phyloP scores from a whole-genome alignment of 2,888 invertebrate species.

The Pelosia muscerda region DNA sequence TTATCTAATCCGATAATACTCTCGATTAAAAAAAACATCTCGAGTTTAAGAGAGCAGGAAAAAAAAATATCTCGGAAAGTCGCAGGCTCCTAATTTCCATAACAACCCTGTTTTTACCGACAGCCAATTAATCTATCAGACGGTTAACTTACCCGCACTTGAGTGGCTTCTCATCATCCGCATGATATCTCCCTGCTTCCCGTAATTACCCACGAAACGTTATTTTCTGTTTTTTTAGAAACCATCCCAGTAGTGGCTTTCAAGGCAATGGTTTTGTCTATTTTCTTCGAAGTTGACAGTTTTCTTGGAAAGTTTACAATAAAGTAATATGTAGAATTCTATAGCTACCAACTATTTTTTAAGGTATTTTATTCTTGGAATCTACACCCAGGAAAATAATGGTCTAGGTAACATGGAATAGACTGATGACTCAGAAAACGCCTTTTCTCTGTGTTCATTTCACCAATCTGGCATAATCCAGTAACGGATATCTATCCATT shows the following conservation, averaged over 20 bases:
- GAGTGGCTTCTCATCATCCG: conserved; percentile 45
- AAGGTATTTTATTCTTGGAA: too few relatives aligned
- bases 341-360: too few relatives aligned
- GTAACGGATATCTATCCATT: too few relatives aligned
- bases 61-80: conserved; percentile 16
- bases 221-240: conserved; percentile 36
- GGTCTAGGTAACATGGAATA: neutral
- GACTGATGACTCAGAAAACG: neutral
- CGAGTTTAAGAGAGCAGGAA: neutral
- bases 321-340: too few relatives aligned
- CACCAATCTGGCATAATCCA: neutral
- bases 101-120: conserved; percentile 39
- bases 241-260: neutral
- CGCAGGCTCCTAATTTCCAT: conserved; percentile 28
- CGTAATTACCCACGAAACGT: conserved; percentile 39
- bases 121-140: conserved; percentile 51
- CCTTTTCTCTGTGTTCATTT: neutral
- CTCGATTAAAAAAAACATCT: neutral
- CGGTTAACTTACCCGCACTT: conserved; percentile 41
- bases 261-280: neutral
- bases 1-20: neutral
- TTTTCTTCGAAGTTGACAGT: neutral
- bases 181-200: conserved; percentile 41
- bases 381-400: too few relatives aligned
- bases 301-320: neutral